Evolutionary conservation across 2,113 vertebrate species (phyloP), one percentile per base, ranked within the genome.

Genomic region (Elephantulus edwardii): DNA sequence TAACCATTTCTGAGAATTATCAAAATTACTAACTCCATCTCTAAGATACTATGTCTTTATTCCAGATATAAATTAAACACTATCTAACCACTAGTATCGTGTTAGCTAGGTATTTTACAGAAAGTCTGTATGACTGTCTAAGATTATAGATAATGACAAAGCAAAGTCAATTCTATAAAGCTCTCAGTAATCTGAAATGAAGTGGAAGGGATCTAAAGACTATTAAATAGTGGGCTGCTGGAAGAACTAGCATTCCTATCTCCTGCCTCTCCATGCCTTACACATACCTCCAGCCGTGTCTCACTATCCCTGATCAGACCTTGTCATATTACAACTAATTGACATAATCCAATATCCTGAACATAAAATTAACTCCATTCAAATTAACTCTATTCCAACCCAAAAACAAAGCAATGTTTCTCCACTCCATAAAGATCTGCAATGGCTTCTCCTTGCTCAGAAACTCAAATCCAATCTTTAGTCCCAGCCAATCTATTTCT

Each of bases 31-130:
- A 78, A 94, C 58, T 89, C 56, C 13, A 44, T 66, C 20, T 87
- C 64, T 88, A 84, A 91, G 33, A 30, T 14, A 62, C 58, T 90
- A 72, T 71, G 83, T 86, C 68, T 93, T 92, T 80, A 85, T 80
- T 72, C 48, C n/a, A 77, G 28, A 10, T 75, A 76, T 79, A 77
- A 77, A 71, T 92, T 66, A 84, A 92, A 68, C 19, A 89, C 40
- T 91, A 89, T 52, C 62, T 28, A n/a, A 28, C 66, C 6, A 74
- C 60, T 74, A 74, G 17, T 71, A 80, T 35, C 70, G 33, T 71
- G 35, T 86, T 83, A 90, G 89, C 66, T 70, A 56, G 1, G 42
- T 68, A 90, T 33, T 84, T 19, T 50, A 6, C 44, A 91, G 64
- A 78, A 71, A 86, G 13, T 83, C 33, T 87, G 28, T 54, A 74